Evolutionary conservation across 2,888 invertebrate genomes (phyloP), one percentile per base, ranked within the genome.

Genomic region (Smittia aterrima): DNA sequence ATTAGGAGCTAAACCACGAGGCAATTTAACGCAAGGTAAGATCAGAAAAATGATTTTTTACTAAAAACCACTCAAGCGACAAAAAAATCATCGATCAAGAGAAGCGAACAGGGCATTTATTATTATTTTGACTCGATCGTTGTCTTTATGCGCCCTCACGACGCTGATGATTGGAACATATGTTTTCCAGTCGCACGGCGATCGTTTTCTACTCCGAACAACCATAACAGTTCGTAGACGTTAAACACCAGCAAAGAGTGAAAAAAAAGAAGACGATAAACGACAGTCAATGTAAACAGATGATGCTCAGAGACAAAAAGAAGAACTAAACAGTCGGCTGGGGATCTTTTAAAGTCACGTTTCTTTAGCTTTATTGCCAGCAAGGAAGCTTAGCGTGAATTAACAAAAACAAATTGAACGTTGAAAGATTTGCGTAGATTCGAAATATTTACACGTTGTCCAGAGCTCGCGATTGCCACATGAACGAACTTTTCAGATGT

Each of bases 1-100:
- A 82, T 87, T 98, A 78, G 98, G 98, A 80, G 98, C 98, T 77
- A 98, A 98, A 84, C 97, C 97, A 68, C 87, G 96, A 84, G 93
- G 93, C 81, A 93, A 93, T 83, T 86, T 92, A 77, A 90, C 90
- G 82, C 87, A 92, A 83, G 90, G 92, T 92, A 82, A 87, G 87
- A 85, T 7, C 22, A 7, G 18, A n/a, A n/a, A n/a, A n/a, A n/a
- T n/a, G n/a, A n/a, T n/a, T 38, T 38, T 38, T 38, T 38, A 7
- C 9, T 38, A 38, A 38, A 38, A 9, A 38, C 9, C 4, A 7
- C 9, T 38, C 38, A n/a, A n/a, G n/a, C n/a, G n/a, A n/a, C n/a
- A n/a, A n/a, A n/a, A 38, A 38, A 9, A 11, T 38, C 7, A 18
- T 16, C 18, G n/a, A 47, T 47, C 53, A 47, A 4, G n/a, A 6